Base-by-base conservation (phyloP, 2,113 vertebrate genomes). In the Laticauda laticaudata region DNA sequence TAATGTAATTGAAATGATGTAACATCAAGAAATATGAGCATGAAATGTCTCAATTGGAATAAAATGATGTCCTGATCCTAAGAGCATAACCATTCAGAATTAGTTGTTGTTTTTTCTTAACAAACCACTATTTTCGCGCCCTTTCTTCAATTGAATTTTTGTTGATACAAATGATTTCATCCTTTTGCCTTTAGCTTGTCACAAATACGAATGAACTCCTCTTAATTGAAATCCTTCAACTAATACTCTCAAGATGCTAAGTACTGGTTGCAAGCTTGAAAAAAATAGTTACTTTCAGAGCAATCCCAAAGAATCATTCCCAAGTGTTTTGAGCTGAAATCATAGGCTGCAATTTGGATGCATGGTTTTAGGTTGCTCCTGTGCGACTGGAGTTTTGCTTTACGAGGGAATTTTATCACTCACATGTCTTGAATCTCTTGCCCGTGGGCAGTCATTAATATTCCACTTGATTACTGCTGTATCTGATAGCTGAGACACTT, bases 91-190 rank as follows among this genome's bases (percentile, higher is more conserved):
- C 93, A 14, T 56, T 86, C 87, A 34, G 93, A 54, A 11, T 89
- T 91, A 48, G 85, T 93, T 69, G 90, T 92, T 61, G 91, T 4
- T 54, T 89, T 92, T 94, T 87, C 90, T 34, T 64, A 91, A 89
- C 75, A 86, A 92, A 51, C 11, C 61, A 88, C 75, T 92, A 93
- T 54, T 43, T 86, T 14, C 54, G 91, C 92, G 92, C 94, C 45
- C 88, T 11, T 85, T 43, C 75, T 75, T 95, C 29, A 90, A 18
- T 23, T 88, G 0, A 43, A 91, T 91, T 53, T 4, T 11, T 54
- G 39, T 92, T 54, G 86, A 93, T 8, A 88, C 0, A 5, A 21
- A 7, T 55, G n/a, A 51, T 51, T 88, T 88, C 45, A 15, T 43
- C 6, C 69, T 39, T 89, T 89, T 56, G 6, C 51, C 86, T 86